These are phyloP conservation scores for Lysandra bellargus DNA, from an alignment of 2,888 invertebrate species.

Conservation along the genomic window DNA sequence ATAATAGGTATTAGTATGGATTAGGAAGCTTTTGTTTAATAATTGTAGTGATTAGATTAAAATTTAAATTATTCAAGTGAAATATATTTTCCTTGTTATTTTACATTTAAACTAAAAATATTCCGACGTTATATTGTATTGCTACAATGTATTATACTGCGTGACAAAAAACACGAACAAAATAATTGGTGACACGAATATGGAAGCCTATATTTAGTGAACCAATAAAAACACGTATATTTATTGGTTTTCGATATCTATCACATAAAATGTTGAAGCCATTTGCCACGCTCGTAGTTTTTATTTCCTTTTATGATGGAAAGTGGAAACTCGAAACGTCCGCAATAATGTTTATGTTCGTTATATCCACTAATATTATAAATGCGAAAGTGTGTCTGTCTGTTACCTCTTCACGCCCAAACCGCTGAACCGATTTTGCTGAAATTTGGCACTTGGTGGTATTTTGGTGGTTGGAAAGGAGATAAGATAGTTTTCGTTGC, in stretches of 20 bases:
- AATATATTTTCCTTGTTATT: conserved; percentile 5
- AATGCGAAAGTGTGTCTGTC: not conserved
- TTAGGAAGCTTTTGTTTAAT: not conserved
- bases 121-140: not conserved
- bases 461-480: too few species aligned
- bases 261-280: conserved; percentile 26
- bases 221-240: conserved; percentile 25
- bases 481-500: too few species aligned
- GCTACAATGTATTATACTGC: not conserved
- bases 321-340: conserved; percentile 13
- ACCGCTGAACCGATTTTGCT: not conserved
- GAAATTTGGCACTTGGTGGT: too few species aligned
- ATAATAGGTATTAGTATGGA: too few species aligned
- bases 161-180: not conserved
- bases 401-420: not conserved
- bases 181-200: conserved; percentile 18
- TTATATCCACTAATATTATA: not conserved
- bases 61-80: not conserved
- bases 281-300: conserved; percentile 24
- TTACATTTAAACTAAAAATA: not conserved
- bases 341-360: conserved; percentile 21
- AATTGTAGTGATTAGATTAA: not conserved
- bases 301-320: conserved; percentile 19
- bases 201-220: conserved; percentile 10
- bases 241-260: conserved; percentile 31